A percentile compares a stretch with the other conserved stretches of the same genome.
These are phyloP conservation scores for Cladopsammia gracilis DNA, from an alignment of 64 coral and sea anemone genomes.

Conservation along the genomic window DNA sequence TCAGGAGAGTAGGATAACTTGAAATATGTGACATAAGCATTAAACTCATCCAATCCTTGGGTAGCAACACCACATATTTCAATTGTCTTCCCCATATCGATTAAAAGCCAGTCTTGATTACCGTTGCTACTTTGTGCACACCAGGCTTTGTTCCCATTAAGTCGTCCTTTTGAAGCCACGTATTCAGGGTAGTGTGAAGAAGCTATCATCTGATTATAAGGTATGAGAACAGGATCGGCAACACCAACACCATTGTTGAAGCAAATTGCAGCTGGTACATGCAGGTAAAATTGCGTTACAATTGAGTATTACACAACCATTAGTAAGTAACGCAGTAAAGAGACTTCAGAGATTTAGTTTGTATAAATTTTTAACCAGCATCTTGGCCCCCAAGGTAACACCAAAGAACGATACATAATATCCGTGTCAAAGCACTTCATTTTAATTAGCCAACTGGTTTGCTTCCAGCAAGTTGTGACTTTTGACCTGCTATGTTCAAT, in stretches of 20 bases:
- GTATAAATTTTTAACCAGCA: too few species aligned
- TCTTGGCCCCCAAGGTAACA: too few species aligned
- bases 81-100: background rate
- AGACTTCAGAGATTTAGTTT: background rate
- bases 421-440: too few species aligned
- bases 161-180: background rate
- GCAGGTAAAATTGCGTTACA: too few species aligned
- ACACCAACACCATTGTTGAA: background rate
- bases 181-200: background rate
- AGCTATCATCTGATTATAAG: background rate
- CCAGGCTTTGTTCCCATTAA: background rate
- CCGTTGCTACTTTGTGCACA: background rate
- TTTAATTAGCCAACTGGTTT: too few species aligned
- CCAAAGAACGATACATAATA: too few species aligned
- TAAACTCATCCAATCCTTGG: too few species aligned
- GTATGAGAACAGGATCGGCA: background rate
- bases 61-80: background rate
- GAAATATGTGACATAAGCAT: background rate
- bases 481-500: too few species aligned
- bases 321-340: background rate
- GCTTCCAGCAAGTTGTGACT: too few species aligned
- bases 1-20: background rate
- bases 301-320: too few species aligned
- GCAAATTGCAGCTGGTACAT: background rate
- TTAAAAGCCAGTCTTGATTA: background rate